Conservation (phyloP, 2,113 vertebrate species). For the Chloropsis hardwickii region DNA sequence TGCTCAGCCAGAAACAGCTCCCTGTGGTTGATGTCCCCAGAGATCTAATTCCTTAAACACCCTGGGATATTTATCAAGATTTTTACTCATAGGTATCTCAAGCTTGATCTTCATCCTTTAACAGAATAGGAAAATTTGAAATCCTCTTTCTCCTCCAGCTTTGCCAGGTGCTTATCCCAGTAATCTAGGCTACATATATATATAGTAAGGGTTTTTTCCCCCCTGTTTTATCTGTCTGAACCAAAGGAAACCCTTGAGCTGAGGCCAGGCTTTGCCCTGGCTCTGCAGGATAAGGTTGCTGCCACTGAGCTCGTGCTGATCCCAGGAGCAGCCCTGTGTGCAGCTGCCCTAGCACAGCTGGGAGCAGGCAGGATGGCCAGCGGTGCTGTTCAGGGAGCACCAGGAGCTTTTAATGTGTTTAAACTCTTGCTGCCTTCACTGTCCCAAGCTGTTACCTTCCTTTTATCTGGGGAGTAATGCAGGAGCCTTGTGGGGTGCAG, state of each 20-base stretch:
- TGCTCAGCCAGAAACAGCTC: background rate
- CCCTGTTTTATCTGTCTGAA: background rate
- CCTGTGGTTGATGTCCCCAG: background rate
- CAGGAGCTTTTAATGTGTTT: background rate
- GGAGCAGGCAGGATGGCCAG: background rate
- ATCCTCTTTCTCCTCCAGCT: background rate
- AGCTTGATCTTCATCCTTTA: background rate
- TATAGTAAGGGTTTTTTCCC: too few species aligned
- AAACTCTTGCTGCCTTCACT: background rate
- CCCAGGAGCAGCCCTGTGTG: fast-evolving
- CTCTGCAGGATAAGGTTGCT: fast-evolving
- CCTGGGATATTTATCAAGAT: background rate
- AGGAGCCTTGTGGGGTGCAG: background rate
- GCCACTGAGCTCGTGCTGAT: fast-evolving
- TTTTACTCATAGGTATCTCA: background rate
- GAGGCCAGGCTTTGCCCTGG: background rate
- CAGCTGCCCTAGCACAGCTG: background rate
- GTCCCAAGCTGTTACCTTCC: background rate
- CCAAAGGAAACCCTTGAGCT: background rate
- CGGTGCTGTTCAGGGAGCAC: fast-evolving
- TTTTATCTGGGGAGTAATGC: fast-evolving
- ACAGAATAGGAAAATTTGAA: background rate
- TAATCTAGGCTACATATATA: background rate
- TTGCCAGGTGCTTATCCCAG: background rate
- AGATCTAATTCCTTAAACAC: background rate